These are phyloP conservation scores for Philotrypesis tridentata DNA, from an alignment of 1,140 invertebrate genomes.

Conservation along the genomic window DNA sequence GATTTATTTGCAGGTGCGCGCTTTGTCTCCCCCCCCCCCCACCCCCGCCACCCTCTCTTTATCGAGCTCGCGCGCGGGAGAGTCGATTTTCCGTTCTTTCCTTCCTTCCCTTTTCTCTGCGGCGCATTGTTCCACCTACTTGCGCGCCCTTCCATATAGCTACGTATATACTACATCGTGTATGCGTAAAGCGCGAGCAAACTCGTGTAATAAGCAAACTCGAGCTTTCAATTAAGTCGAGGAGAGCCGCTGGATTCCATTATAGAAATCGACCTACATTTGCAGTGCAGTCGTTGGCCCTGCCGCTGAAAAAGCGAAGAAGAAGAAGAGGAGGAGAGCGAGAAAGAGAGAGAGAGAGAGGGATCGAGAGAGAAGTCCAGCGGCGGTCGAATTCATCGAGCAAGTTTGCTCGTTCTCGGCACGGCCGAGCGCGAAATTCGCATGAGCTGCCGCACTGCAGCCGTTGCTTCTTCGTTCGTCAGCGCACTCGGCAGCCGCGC, in stretches of 20 bases:
- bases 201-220: neutral
- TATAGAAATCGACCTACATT: constrained; percentile 16
- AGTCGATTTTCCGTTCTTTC: neutral
- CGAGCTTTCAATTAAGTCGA: constrained; percentile 17
- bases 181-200: no score
- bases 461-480: neutral
- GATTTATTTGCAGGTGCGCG: constrained; percentile 29
- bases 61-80: neutral
- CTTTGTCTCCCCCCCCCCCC: no score
- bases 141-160: no score
- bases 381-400: neutral
- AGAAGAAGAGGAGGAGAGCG: neutral
- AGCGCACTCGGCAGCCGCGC: no score
- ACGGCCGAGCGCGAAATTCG: neutral
- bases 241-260: constrained; percentile 24
- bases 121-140: neutral
- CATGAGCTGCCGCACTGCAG: neutral
- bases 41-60: no score
- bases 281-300: neutral
- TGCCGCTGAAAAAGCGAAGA: neutral
- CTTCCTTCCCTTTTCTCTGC: no score
- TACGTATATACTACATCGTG: no score
- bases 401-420: constrained; percentile 26
- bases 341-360: neutral
- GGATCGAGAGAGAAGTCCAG: neutral